Percentiles rank a stretch among this genome's conserved stretches.
Conservation (phyloP, 2,888 invertebrate species). For the Calameuta pallipes region DNA sequence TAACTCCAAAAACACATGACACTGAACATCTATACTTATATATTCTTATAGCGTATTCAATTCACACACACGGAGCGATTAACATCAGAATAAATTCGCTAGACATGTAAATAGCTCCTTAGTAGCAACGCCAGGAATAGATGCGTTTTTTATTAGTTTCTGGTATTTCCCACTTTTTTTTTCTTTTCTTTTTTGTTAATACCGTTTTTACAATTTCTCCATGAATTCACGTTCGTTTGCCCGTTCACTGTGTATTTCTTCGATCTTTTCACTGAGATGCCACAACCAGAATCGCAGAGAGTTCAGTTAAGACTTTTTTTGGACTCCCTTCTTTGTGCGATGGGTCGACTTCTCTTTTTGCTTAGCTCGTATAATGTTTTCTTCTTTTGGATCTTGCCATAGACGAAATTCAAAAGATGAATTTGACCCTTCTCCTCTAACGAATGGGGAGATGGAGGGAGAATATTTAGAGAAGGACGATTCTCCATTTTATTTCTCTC, state of each 20-base stretch:
- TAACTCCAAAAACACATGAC: not conserved
- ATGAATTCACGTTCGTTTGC: not conserved
- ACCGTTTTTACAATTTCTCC: not conserved
- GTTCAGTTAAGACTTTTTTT: not conserved
- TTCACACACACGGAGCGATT: not conserved
- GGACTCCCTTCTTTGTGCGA: not conserved
- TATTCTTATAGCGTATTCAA: not conserved
- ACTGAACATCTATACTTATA: not conserved
- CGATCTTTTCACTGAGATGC: not conserved
- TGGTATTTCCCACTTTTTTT: not conserved
- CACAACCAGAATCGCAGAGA: not conserved
- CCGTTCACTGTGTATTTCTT: not conserved
- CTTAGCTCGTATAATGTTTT: not conserved
- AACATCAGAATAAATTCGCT: conserved; percentile 5
- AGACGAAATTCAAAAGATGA: not conserved
- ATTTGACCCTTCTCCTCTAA: not conserved
- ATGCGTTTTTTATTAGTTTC: conserved; percentile 22
- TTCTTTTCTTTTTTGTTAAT: no score
- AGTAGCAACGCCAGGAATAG: conserved; percentile 46
- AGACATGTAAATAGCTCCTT: conserved; percentile 54
- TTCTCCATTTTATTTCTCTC: not conserved
- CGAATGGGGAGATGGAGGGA: not conserved
- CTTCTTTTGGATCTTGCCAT: not conserved
- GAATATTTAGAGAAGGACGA: not conserved
- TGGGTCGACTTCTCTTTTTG: not conserved